phyloP scores from a whole-genome alignment of 2,888 invertebrate species.

The Hydriomena furcata region DNA sequence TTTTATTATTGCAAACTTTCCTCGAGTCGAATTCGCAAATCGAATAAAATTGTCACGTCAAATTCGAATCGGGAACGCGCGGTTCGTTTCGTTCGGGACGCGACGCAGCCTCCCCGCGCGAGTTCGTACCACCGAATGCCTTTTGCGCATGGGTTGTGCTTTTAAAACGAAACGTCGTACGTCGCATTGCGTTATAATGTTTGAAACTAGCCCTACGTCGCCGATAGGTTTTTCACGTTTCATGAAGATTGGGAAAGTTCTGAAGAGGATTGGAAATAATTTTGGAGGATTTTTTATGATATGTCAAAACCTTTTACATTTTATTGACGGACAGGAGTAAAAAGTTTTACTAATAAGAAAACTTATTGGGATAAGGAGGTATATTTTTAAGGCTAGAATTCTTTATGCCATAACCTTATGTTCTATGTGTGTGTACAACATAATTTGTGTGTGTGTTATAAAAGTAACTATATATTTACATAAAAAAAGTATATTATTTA shows the following conservation, averaged over 20 bases:
- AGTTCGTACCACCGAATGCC: constrained; percentile 60
- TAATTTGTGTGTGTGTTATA: too few species aligned
- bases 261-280: constrained; percentile 25
- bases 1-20: neutral
- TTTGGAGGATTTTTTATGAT: constrained; percentile 5
- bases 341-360: neutral
- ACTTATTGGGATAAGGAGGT: too few species aligned
- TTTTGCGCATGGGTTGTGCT: constrained; percentile 74
- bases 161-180: constrained; percentile 67
- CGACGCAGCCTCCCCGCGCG: constrained; percentile 33
- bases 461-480: too few species aligned
- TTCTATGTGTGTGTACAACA: too few species aligned
- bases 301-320: neutral
- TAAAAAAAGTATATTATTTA: too few species aligned
- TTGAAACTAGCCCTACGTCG: constrained; percentile 56
- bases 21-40: constrained; percentile 10
- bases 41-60: constrained; percentile 9
- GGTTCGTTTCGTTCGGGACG: constrained; percentile 10
- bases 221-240: constrained; percentile 36
- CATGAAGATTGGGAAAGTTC: constrained; percentile 26
- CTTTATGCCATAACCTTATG: too few species aligned
- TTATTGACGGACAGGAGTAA: neutral
- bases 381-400: too few species aligned
- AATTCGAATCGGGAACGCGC: constrained; percentile 8
- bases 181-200: constrained; percentile 77